Evolutionary conservation across 2,797 vertebrate genomes (phyloP), one percentile per base, ranked within the genome.

Genomic region (Glyptemys insculpta): DNA sequence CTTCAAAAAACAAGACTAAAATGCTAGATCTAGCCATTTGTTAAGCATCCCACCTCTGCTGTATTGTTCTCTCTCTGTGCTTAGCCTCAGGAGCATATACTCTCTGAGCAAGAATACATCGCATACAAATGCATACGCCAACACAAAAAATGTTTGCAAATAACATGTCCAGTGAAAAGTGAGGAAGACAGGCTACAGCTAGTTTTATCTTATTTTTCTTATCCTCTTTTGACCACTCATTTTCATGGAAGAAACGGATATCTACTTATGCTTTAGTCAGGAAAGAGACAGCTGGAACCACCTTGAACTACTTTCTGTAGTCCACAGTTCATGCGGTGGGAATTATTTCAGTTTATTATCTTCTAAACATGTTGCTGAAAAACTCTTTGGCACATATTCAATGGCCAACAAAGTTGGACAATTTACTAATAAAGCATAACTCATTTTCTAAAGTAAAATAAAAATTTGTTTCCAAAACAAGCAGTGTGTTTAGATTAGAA

Each of bases 331-430:
- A 65, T 29, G 47, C 19, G 50, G 81, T 37, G 4, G 88, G 94
- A 94, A 92, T 44, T 56, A 81, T 86, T 97, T 47, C 44, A 5
- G 50, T 81, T 81, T 92, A 87, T 79, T 84, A 57, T 79, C 37
- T 88, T 87, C 16, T 16, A 95, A 79, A 81, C 34, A 76, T 4
- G 34, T 56, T 9, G 83, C 79, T 89, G 50, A 78, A 94, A 95
- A 91, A 15, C 14, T 3, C 34, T 52, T 10, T 57, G 23, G 2
- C 56, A 83, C 18, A 3, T 29, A 79, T 27, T 18, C 19, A 56
- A 25, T 50, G 47, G 47, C 7, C 54, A 88, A 50, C 8, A 86
- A 89, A 88, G 29, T n/a, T 57, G 78, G 11, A 3, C n/a, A 11
- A 50, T 88, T 14, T 85, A 53, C 41, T 83, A 83, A 83, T 85